A percentile compares a stretch with the other conserved stretches of the same genome.
Evolutionary conservation across 2,797 vertebrate genomes (phyloP).

Genomic region (Squalus acanthias): DNA sequence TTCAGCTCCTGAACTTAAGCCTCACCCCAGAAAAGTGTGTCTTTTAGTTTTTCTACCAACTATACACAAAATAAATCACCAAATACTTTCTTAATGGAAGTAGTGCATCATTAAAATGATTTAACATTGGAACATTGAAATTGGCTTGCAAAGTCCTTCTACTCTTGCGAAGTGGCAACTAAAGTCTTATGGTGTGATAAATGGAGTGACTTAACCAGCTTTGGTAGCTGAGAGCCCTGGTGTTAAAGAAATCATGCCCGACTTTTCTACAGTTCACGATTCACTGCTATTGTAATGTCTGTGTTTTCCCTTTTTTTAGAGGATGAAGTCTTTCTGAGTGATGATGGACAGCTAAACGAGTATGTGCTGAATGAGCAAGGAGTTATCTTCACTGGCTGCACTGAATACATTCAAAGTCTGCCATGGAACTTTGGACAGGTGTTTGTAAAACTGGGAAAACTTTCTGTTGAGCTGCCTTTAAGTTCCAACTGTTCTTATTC

Average conservation of each 20-base stretch:
- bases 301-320: slow-evolving; percentile 55
- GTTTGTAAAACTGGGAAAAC: slow-evolving; percentile 46
- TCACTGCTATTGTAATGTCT: neutral
- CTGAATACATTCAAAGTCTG: slow-evolving; percentile 53
- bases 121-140: neutral
- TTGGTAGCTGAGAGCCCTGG: neutral
- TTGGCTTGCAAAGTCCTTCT: neutral
- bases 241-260: neutral
- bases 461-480: neutral
- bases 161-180: neutral
- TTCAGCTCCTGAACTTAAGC: neutral
- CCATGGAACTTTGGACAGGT: slow-evolving; percentile 97
- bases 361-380: slow-evolving; percentile 83
- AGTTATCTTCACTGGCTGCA: slow-evolving; percentile 74
- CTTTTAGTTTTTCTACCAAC: neutral
- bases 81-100: neutral
- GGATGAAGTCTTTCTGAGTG: slow-evolving; percentile 75
- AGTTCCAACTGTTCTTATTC: neutral
- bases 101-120: neutral
- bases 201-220: neutral
- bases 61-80: too few species aligned
- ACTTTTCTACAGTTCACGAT: neutral
- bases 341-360: slow-evolving; percentile 61
- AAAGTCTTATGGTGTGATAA: neutral
- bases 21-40: neutral